Evolutionary conservation across 2,797 vertebrate species (phyloP), one percentile per base, ranked within the genome.

Genomic region (Falco cherrug): DNA sequence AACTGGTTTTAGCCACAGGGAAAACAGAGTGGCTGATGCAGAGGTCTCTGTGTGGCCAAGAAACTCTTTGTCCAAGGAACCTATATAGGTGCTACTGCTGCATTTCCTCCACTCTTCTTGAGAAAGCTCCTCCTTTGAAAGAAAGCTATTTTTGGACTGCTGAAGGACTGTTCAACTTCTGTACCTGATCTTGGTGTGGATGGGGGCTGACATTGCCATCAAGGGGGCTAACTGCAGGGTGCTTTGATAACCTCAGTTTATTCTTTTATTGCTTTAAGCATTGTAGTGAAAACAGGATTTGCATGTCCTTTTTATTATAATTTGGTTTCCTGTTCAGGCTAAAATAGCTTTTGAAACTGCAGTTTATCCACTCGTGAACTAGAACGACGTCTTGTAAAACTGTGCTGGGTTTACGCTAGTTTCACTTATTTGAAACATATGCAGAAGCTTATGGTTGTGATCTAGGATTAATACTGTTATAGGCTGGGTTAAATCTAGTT

Each of bases 231-330:
- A 80, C 84, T 88, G 43, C 84, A 56, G 56, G 35, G 53, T 81
- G 63, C 73, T 76, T 85, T 81, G 92, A 77, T 97, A 93, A 94
- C 85, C 43, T 56, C 35, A 63, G 65, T 76, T 94, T 75, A 78
- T 85, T 89, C 39, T 95, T 96, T 96, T 81, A 94, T 57, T 91
- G 54, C 31, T 91, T 90, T 91, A 97, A 86, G 59, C n/a, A 94
- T 79, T 86, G 73, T 65, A 95, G 79, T 84, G 90, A 89, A 96
- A 96, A 96, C 79, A 96, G 90, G 94, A 96, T 96, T 97, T 97
- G 81, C 79, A 91, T 97, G 94, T 95, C 78, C 96, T 94, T 97
- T 97, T 97, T 95, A 94, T 91, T 93, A 97, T 94, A 95, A 97
- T 97, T 96, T 90, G 81, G 92, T 93, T 97, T 97, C 96, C 95